These are phyloP conservation scores for Lacerta viridis DNA, from an alignment of 2,797 vertebrate genomes.

Conservation along the genomic window DNA sequence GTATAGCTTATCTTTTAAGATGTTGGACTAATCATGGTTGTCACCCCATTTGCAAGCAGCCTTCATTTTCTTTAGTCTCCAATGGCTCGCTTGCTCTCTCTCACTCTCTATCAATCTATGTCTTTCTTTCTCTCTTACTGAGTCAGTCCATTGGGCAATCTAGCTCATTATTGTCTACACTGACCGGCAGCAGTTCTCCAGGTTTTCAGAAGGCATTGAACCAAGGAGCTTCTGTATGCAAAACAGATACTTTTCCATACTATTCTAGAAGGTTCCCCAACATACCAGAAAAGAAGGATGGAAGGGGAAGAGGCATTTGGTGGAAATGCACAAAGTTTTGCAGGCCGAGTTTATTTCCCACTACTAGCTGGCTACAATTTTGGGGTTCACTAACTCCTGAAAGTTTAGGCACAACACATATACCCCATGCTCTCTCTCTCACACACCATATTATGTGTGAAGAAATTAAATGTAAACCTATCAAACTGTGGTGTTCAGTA, in stretches of 20 bases:
- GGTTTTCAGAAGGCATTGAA: too few relatives aligned
- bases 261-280: background rate
- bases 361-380: too few relatives aligned
- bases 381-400: background rate
- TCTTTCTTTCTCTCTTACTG: too few relatives aligned
- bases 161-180: too few relatives aligned
- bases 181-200: too few relatives aligned
- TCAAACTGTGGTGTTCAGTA: background rate
- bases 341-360: background rate
- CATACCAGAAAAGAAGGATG: too few relatives aligned
- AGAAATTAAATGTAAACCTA: background rate
- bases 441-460: background rate
- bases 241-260: background rate
- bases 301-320: background rate
- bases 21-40: constrained; percentile 35
- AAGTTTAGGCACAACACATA: background rate
- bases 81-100: background rate
- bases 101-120: too few relatives aligned
- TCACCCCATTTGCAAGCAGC: constrained; percentile 34
- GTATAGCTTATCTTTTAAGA: constrained; percentile 1
- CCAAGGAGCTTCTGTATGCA: too few relatives aligned
- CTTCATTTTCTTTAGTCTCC: background rate
- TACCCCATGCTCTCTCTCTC: too few relatives aligned
- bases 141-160: too few relatives aligned
- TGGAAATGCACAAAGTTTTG: background rate